These are phyloP conservation scores for Tapirus indicus DNA, from an alignment of 2,797 vertebrate genomes.

Conservation along the genomic window DNA sequence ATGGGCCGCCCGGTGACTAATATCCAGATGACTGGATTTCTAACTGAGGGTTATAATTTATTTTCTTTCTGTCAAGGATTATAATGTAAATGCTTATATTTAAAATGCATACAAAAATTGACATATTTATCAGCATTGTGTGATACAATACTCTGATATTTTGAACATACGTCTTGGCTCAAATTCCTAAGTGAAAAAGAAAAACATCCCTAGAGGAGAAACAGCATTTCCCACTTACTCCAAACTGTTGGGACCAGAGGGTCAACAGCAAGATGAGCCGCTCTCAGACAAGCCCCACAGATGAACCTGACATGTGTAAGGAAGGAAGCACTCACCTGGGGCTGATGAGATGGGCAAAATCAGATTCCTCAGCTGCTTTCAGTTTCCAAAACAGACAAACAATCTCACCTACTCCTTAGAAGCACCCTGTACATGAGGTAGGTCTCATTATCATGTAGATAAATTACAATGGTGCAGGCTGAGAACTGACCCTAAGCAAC, in stretches of 20 bases:
- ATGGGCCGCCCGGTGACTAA: neutral
- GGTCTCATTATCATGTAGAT: neutral
- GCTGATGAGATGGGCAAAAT: neutral
- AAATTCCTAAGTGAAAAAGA: neutral
- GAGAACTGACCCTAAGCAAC: neutral
- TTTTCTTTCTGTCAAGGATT: neutral
- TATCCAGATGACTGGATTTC: neutral
- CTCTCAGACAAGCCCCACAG: neutral
- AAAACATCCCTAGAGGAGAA: neutral
- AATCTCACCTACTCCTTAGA: neutral
- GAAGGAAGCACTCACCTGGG: too few relatives aligned
- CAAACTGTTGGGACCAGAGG: neutral
- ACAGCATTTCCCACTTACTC: neutral
- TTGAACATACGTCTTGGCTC: neutral
- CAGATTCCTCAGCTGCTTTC: neutral
- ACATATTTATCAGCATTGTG: neutral
- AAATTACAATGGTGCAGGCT: neutral
- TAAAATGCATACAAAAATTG: neutral
- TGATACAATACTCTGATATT: neutral
- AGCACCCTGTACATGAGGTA: neutral
- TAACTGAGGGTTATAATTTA: neutral
- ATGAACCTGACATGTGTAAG: neutral
- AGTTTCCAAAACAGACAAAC: neutral
- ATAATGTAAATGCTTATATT: neutral
- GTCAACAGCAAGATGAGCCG: neutral